Percentiles rank a stretch among this genome's conserved stretches.
phyloP scores from a whole-genome alignment of 1,140 invertebrate genomes.

The Harlomillsia oculata region DNA sequence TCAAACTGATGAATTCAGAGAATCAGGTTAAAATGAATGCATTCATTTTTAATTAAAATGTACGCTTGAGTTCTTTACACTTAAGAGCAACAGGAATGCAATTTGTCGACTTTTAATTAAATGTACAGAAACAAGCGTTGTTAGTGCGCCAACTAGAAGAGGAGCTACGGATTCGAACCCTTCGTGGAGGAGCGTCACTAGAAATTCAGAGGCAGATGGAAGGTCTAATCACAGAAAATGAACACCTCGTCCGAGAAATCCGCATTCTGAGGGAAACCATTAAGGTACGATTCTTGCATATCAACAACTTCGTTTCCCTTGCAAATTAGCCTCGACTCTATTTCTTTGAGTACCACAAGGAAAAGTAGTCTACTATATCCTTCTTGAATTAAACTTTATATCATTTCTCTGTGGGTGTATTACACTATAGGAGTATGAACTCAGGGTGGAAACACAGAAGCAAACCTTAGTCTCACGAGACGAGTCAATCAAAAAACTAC shows the following conservation, averaged over 20 bases:
- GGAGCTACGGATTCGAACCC: slow-evolving; percentile 73
- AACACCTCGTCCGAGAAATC: slow-evolving; percentile 88
- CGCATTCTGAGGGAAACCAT: slow-evolving; percentile 88
- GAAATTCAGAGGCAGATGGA: slow-evolving; percentile 88
- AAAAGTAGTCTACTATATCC: no score
- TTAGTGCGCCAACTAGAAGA: slow-evolving; percentile 81
- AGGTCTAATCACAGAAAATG: slow-evolving; percentile 82
- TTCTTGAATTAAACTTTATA: no score
- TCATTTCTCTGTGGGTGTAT: no score
- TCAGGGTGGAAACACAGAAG: slow-evolving; percentile 95
- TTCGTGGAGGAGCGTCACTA: slow-evolving; percentile 61
- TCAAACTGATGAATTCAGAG: slow-evolving; percentile 90
- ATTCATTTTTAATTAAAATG: not conserved
- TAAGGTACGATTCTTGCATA: slow-evolving; percentile 51
- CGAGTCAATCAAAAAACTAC: slow-evolving; percentile 95
- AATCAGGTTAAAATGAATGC: slow-evolving; percentile 61
- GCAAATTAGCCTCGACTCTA: not conserved
- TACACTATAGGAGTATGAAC: slow-evolving; percentile 81
- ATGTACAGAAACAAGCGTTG: slow-evolving; percentile 84
- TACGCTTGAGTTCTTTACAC: no score
- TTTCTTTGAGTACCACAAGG: no score
- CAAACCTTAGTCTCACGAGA: slow-evolving; percentile 90
- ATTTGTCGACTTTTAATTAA: no score
- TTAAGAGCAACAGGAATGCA: no score
- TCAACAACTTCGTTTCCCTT: slow-evolving; percentile 35